Conservation (phyloP, 1,140 invertebrate species). For the Hypothenemus hampei region DNA sequence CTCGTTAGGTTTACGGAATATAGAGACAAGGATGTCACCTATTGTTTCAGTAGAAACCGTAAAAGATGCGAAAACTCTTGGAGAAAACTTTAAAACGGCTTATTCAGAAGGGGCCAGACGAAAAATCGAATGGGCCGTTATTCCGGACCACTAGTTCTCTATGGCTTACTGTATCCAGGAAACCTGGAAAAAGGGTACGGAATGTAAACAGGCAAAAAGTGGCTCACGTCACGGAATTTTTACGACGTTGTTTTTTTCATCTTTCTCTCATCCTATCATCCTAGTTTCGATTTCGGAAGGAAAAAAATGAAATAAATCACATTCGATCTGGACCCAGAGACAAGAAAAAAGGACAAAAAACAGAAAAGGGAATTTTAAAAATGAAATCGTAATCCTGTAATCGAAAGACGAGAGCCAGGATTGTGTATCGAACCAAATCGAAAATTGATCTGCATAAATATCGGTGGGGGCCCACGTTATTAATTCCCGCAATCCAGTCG, state of each 20-base stretch:
- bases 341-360: too few relatives aligned
- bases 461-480: too few relatives aligned
- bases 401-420: not conserved
- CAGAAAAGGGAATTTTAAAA: not conserved
- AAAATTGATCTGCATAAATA: not conserved
- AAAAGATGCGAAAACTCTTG: not conserved
- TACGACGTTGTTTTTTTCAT: constrained; percentile 9
- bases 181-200: constrained; percentile 9
- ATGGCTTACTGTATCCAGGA: constrained; percentile 13
- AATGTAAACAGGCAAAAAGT: constrained; percentile 19
- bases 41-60: too few relatives aligned
- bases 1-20: too few relatives aligned
- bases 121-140: constrained; percentile 16
- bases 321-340: not conserved
- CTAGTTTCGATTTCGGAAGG: not conserved
- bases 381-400: not conserved
- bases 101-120: constrained; percentile 11
- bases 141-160: constrained; percentile 15
- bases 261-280: not conserved
- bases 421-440: too few relatives aligned
- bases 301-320: not conserved
- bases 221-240: constrained; percentile 5
- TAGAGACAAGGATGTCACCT: too few relatives aligned
- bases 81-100: constrained; percentile 12
- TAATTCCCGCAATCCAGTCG: too few relatives aligned